These are phyloP conservation scores for Listronotus oregonensis DNA, from an alignment of 1,140 invertebrate genomes.

Conservation along the genomic window DNA sequence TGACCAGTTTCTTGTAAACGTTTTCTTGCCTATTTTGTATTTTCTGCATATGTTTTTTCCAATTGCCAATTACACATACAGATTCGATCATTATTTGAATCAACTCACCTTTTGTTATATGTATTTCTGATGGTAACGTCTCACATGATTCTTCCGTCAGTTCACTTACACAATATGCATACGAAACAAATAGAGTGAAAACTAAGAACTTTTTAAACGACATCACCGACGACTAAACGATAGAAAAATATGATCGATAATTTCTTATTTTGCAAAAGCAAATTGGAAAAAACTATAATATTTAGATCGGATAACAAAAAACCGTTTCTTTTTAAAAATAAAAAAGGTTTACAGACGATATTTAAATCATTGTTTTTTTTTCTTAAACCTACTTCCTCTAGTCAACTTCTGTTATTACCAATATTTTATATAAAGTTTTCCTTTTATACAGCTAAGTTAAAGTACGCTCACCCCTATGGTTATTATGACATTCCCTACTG, in stretches of 20 bases:
- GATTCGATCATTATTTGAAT: too few species aligned
- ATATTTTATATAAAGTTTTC: conserved; percentile 13
- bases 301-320: too few species aligned
- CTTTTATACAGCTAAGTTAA: conserved; percentile 24
- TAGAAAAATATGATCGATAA: too few species aligned
- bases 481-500: conserved; percentile 25
- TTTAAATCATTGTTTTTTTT: conserved; percentile 11
- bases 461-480: conserved; percentile 26
- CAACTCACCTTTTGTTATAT: conserved; percentile 73
- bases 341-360: neutral
- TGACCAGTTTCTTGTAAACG: too few species aligned
- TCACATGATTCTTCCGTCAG: conserved; percentile 70
- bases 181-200: conserved; percentile 30
- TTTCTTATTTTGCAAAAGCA: too few species aligned
- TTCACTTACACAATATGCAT: conserved; percentile 42
- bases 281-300: too few species aligned
- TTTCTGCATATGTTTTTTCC: too few species aligned
- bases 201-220: conserved; percentile 31
- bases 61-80: too few species aligned
- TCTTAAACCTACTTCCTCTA: neutral
- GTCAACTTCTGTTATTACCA: conserved; percentile 15
- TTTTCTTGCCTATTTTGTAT: too few species aligned
- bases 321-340: too few species aligned
- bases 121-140: conserved; percentile 78
- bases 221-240: too few species aligned